These are phyloP conservation scores for Ectemnius continuus DNA, from an alignment of 2,888 invertebrate species.

Conservation along the genomic window DNA sequence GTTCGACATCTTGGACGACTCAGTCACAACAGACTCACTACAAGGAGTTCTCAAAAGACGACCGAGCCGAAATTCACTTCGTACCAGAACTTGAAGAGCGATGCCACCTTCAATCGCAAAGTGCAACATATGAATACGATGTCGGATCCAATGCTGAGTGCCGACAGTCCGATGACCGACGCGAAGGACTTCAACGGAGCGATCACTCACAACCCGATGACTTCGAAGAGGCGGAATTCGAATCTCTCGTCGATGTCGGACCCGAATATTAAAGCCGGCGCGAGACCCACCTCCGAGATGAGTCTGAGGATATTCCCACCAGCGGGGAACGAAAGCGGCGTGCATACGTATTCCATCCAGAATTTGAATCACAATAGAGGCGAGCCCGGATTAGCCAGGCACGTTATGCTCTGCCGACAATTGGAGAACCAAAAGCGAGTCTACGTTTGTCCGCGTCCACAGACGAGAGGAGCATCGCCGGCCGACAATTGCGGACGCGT, in stretches of 20 bases:
- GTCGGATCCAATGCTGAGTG: constrained; percentile 71
- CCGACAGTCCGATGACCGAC: constrained; percentile 52
- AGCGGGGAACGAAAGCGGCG: constrained; percentile 19
- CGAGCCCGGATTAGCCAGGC: constrained; percentile 46
- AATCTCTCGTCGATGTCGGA: constrained; percentile 72
- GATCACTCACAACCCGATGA: constrained; percentile 40
- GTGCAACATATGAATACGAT: constrained; percentile 66
- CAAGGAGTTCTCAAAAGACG: constrained; percentile 59
- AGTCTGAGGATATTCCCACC: constrained; percentile 47
- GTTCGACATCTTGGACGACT: constrained; percentile 70
- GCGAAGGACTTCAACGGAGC: constrained; percentile 46
- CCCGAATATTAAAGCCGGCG: constrained; percentile 68
- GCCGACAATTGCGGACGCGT: constrained; percentile 36
- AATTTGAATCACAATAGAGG: constrained; percentile 64
- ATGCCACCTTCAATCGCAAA: constrained; percentile 56
- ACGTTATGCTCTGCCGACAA: constrained; percentile 55
- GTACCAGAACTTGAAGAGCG: constrained; percentile 72
- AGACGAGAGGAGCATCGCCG: constrained; percentile 28
- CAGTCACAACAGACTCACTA: constrained; percentile 64
- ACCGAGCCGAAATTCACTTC: constrained; percentile 71
- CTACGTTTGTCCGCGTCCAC: constrained; percentile 35
- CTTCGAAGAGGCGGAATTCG: constrained; percentile 57
- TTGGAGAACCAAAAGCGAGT: constrained; percentile 59
- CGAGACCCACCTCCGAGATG: constrained; percentile 38
- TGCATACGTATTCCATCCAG: constrained; percentile 64